Base-by-base conservation (phyloP, 1,140 invertebrate species). In the Rhagoletis zephyria region DNA sequence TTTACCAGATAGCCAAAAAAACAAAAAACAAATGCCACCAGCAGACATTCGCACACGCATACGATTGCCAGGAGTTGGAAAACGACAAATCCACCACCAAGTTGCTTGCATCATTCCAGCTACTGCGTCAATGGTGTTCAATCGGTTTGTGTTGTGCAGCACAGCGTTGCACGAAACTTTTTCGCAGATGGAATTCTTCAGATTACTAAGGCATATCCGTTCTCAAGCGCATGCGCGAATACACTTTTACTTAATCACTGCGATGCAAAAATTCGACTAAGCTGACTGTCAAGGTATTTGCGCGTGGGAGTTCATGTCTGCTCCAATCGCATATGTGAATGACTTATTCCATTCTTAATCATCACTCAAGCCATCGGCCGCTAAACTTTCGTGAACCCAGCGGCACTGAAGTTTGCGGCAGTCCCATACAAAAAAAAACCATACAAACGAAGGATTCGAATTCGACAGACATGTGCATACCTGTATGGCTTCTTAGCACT, bases 321-420 rank as follows among this genome's bases (percentile, higher is more conserved):
- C 16, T 3, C 1, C 10, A 70, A 6, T 74, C 91, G 90, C 90
- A 91, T 91, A 91, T 91, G 30, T 30, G 91, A 91, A 91, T 91
- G 91, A 91, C 90, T 91, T 91, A 91, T 91, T 91, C 91, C 88
- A 88, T 90, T 88, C 91, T 90, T 91, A 91, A 91, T 91, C 91
- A 90, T 88, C 89, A 45, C 81, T 88, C 77, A 90, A 89, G 89
- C 90, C 91, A 91, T 90, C 65, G 51, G 7, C 5, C 12, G 60
- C 45, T 30, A 77, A 42, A 65, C 65, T 67, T 10, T 59, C 67
- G 12, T 74, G 42, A 87, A 56, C 64, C 40, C 51, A 30, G 14
- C 56, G 51, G 45, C 45, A n/a, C 61, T 14, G 61, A 9, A 14
- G n/a, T 14, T 63, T 1, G 51, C 51, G 51, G 10, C 10, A 56